phyloP scores from a whole-genome alignment of 2,113 vertebrate species.

The Malurus elegans region DNA sequence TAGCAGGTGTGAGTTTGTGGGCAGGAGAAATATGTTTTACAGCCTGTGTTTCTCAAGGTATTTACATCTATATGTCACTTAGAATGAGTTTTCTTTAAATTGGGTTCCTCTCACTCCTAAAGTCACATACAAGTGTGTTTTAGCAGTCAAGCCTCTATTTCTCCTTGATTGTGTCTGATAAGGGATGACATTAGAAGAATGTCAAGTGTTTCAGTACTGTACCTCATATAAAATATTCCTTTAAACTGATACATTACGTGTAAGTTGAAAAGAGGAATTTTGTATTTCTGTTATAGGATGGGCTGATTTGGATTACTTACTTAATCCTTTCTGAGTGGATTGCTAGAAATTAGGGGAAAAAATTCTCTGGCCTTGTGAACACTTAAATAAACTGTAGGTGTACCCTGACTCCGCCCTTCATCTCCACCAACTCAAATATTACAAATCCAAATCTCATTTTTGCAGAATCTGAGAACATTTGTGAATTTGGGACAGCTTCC shows the following conservation, averaged over 20 bases:
- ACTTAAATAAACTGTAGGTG: background rate
- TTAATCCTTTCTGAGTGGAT: constrained; percentile 11
- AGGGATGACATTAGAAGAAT: background rate
- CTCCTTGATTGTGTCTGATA: background rate
- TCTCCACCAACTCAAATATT: background rate
- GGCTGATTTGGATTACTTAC: background rate
- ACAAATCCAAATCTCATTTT: background rate
- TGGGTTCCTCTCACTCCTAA: background rate
- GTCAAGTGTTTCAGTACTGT: background rate
- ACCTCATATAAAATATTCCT: background rate
- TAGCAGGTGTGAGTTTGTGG: background rate
- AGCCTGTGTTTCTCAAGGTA: background rate
- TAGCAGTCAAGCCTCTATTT: background rate
- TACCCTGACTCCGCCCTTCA: background rate
- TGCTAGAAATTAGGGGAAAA: background rate
- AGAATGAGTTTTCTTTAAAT: background rate
- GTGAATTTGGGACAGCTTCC: constrained; percentile 1
- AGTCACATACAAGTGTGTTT: background rate
- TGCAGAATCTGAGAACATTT: background rate
- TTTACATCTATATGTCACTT: background rate
- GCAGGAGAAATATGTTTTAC: background rate
- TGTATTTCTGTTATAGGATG: background rate
- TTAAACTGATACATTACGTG: background rate
- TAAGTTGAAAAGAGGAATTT: background rate
- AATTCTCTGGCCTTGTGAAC: background rate